Percentiles rank a stretch among this genome's conserved stretches.
Conservation (phyloP, 2,888 invertebrate genomes). For the Ectemnius lituratus region DNA sequence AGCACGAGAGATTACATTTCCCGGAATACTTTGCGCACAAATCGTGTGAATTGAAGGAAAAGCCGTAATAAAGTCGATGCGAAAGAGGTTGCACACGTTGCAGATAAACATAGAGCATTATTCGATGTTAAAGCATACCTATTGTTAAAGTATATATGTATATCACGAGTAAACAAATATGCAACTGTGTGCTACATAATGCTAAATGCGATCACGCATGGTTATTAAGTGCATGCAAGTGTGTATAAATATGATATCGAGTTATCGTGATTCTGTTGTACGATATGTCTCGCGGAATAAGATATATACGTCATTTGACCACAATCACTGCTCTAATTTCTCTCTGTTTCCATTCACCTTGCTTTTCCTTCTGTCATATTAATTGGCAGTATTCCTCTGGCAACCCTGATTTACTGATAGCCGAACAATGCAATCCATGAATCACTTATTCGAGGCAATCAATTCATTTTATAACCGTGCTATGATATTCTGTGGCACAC, state of each 20-base stretch:
- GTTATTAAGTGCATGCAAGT: constrained; percentile 19
- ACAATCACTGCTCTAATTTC: no score
- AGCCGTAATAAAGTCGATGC: no score
- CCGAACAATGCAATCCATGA: not conserved
- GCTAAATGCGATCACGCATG: not conserved
- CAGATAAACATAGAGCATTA: constrained; percentile 8
- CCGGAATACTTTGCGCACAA: no score
- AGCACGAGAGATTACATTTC: no score
- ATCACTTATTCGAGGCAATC: not conserved
- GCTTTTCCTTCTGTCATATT: not conserved
- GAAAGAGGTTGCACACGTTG: not conserved
- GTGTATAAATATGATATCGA: constrained; percentile 29
- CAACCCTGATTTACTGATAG: not conserved
- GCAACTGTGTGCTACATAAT: constrained; percentile 8
- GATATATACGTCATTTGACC: constrained; percentile 31
- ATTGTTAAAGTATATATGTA: not conserved
- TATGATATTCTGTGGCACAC: not conserved
- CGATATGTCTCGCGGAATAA: constrained; percentile 34
- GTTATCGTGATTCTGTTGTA: constrained; percentile 32
- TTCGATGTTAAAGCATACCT: constrained; percentile 11
- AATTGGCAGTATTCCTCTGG: not conserved
- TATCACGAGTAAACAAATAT: constrained; percentile 15
- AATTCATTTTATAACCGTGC: not conserved
- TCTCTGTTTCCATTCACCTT: no score
- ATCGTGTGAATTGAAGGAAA: no score